These are phyloP conservation scores for Leucoraja erinaceus DNA, from an alignment of 2,113 vertebrate species.

Conservation along the genomic window DNA sequence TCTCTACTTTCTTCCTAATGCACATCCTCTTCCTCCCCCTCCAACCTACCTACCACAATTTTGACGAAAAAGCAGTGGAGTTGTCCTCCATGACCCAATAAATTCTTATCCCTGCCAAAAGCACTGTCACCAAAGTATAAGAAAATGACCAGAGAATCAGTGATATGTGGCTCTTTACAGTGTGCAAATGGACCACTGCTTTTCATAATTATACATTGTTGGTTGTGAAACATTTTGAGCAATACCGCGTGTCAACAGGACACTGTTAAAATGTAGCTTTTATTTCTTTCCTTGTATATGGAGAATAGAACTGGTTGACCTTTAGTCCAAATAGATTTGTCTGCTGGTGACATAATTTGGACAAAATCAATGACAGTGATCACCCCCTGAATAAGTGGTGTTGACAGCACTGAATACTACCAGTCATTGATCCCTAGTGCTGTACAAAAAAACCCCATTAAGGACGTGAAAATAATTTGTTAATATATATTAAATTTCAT, in stretches of 20 bases:
- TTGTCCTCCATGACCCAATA: too few species aligned
- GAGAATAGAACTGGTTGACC: not conserved
- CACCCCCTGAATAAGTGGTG: not conserved
- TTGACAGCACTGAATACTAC: not conserved
- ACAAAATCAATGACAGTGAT: not conserved
- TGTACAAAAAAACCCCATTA: not conserved
- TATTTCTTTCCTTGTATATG: not conserved
- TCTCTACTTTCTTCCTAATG: too few species aligned
- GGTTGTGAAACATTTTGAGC: not conserved
- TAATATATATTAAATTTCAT: not conserved
- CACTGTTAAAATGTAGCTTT: not conserved
- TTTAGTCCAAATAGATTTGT: not conserved
- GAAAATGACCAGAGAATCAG: too few species aligned
- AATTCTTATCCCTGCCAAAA: too few species aligned
- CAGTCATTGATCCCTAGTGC: not conserved
- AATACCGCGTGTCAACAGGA: not conserved
- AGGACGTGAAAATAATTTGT: not conserved
- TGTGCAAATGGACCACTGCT: not conserved
- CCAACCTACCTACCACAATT: too few species aligned
- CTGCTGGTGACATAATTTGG: not conserved
- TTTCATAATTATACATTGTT: not conserved
- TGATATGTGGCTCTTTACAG: too few species aligned
- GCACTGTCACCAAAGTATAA: too few species aligned
- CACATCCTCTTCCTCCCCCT: too few species aligned
- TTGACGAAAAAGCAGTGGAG: too few species aligned